Conservation (phyloP, 2,888 invertebrate species). For the Phaedon cochleariae region DNA sequence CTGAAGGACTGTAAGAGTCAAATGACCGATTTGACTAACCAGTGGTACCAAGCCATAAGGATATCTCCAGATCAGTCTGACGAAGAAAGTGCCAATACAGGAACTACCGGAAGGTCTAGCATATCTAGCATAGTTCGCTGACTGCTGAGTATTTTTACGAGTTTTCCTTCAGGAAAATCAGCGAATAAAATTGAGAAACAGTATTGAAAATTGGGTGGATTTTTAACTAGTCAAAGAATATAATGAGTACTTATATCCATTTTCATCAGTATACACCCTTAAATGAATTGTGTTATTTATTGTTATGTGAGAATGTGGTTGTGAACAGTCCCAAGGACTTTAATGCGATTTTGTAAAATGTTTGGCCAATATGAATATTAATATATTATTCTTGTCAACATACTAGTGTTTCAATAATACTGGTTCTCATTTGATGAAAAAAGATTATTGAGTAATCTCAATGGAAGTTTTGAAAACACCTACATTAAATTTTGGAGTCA, state of each 20-base stretch:
- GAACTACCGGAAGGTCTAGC: conserved; percentile 58
- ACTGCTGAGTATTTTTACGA: conserved; percentile 37
- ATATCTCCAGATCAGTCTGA: conserved; percentile 88
- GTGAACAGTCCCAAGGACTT: conserved; percentile 3
- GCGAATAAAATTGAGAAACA: conserved; percentile 18
- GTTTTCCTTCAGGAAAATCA: conserved; percentile 13
- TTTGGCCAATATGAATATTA: conserved; percentile 2
- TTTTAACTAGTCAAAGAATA: conserved; percentile 27
- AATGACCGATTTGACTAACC: conserved; percentile 95
- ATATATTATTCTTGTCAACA: conserved; percentile 13
- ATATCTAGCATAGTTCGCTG: conserved; percentile 63
- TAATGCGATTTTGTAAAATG: conserved; percentile 2
- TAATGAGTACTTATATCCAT: conserved; percentile 7
- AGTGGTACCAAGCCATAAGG: conserved; percentile 96
- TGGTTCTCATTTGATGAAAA: too few relatives aligned
- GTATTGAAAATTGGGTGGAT: conserved; percentile 28
- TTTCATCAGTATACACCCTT: background rate
- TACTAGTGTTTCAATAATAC: too few relatives aligned
- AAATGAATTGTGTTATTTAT: conserved; percentile 2
- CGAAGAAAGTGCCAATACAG: conserved; percentile 67
- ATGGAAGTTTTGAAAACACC: too few relatives aligned
- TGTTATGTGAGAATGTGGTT: background rate
- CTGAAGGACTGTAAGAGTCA: conserved; percentile 95
- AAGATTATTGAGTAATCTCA: too few relatives aligned
- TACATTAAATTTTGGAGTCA: too few relatives aligned